A percentile compares a stretch with the other conserved stretches of the same genome.
These are phyloP conservation scores for Pollenia griseotomentosa DNA, from an alignment of 2,888 invertebrate genomes.

Conservation along the genomic window DNA sequence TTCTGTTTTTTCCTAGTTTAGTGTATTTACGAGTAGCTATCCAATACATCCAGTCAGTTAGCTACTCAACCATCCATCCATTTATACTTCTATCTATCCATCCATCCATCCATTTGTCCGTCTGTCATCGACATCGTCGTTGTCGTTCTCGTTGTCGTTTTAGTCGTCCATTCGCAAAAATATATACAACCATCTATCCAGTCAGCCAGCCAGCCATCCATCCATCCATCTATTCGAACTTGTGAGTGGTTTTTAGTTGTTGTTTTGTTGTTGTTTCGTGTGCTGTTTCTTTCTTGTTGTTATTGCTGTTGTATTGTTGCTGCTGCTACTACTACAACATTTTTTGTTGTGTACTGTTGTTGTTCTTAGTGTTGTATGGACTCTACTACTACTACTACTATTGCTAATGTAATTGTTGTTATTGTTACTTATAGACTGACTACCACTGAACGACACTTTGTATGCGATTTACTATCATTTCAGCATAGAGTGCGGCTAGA, in stretches of 20 bases:
- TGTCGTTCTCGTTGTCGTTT: slow-evolving; percentile 53
- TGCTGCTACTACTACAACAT: slow-evolving; percentile 54
- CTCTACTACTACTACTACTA: slow-evolving; percentile 41
- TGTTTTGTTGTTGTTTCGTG: slow-evolving; percentile 26
- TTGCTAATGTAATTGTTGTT: slow-evolving; percentile 45
- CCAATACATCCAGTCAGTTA: slow-evolving; percentile 58
- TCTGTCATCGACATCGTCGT: slow-evolving; percentile 40
- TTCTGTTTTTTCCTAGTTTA: neutral
- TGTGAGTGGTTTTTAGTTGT: slow-evolving; percentile 52
- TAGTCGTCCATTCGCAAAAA: slow-evolving; percentile 48
- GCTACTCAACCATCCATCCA: slow-evolving; percentile 54
- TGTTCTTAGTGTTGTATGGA: slow-evolving; percentile 56
- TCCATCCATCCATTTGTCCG: slow-evolving; percentile 30
- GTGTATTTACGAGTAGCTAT: slow-evolving; percentile 39
- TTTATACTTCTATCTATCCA: slow-evolving; percentile 13
- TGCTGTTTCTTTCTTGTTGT: slow-evolving; percentile 34
- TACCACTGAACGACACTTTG: slow-evolving; percentile 55
- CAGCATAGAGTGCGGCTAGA: slow-evolving; percentile 72
- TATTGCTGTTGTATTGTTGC: slow-evolving; percentile 47
- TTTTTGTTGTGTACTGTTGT: neutral
- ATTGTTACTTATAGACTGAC: slow-evolving; percentile 43
- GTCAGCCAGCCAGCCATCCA: slow-evolving; percentile 45
- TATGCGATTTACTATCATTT: slow-evolving; percentile 69
- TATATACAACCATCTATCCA: slow-evolving; percentile 23
- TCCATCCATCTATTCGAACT: slow-evolving; percentile 53